Evolutionary conservation across 2,797 vertebrate species (phyloP), one percentile per base, ranked within the genome.

Genomic region (Leuciscus waleckii): DNA sequence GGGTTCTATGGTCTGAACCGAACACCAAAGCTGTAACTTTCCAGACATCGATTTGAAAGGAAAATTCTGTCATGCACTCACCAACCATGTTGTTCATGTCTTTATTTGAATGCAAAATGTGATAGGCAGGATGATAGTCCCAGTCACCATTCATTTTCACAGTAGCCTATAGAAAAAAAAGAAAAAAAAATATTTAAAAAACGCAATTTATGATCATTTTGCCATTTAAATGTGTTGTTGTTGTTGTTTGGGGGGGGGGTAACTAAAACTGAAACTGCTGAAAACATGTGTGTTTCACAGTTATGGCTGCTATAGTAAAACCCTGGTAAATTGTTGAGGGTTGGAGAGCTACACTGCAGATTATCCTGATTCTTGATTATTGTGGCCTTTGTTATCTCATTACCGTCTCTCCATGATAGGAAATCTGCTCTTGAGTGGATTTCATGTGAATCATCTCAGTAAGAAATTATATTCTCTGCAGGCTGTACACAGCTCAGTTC

Each of bases 381-480:
- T 84, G 29, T 71, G 63, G 69, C 79, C 35, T 82, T 77, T 63
- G 58, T 58, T 37, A 80, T 67, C 67, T 76, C 61, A 41, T 51
- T 58, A 68, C 26, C 67, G 43, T 51, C 86, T 83, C 58, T 41
- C 61, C 77, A 78, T 77, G 77, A 61, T 46, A 73, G 65, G 63
- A 29, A 37, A 51, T 14, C 61, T 82, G 56, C 63, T 23, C 41
- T 35, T 73, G 54, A 43, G 41, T 79, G 75, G 68, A 88, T 88
- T 89, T 87, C 68, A 85, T 87, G 75, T 58, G 79, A 84, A 87
- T 75, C 86, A 69, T 56, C 76, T 87, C 58, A 83, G 74, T 86
- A 82, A 79, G 81, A 87, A 83, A 54, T 35, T 0, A 37, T 49
- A 43, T 80, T 82, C 51, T 78, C 79, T 79, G 85, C 86, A 89